Evolutionary conservation across 1,140 invertebrate species (phyloP).

Genomic region (Tigriopus japonicus): DNA sequence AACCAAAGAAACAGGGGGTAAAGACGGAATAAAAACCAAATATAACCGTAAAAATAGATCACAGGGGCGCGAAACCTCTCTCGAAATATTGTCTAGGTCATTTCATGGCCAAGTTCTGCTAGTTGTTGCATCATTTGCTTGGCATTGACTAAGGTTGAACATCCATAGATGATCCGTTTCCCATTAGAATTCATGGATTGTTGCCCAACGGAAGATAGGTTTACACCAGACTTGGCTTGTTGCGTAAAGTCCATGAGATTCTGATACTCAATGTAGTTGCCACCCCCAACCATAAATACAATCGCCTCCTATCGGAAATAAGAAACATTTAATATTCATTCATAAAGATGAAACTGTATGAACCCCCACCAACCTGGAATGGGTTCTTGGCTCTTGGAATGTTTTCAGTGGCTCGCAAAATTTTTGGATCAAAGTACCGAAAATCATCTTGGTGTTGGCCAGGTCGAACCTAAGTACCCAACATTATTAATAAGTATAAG

Average conservation of each 20-base stretch:
- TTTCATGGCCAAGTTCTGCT: constrained; percentile 18
- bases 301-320: constrained; percentile 58
- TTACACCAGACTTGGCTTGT: constrained; percentile 36
- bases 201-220: constrained; percentile 1
- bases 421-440: constrained; percentile 77
- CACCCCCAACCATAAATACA: constrained; percentile 92
- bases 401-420: constrained; percentile 47
- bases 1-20: too few relatives aligned
- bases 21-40: too few relatives aligned
- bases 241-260: constrained; percentile 80
- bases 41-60: too few relatives aligned
- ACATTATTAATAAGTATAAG: background rate
- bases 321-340: background rate
- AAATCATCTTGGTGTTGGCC: constrained; percentile 63
- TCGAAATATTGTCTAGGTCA: constrained; percentile 19
- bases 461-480: constrained; percentile 22
- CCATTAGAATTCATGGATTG: constrained; percentile 15
- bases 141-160: constrained; percentile 76
- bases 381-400: constrained; percentile 19
- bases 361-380: constrained; percentile 20
- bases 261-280: constrained; percentile 98
- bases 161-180: constrained; percentile 80
- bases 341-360: too few relatives aligned
- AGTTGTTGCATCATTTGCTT: constrained; percentile 73
- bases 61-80: too few relatives aligned